These are phyloP conservation scores for Coluber constrictor DNA, from an alignment of 2,797 vertebrate genomes.

Conservation along the genomic window DNA sequence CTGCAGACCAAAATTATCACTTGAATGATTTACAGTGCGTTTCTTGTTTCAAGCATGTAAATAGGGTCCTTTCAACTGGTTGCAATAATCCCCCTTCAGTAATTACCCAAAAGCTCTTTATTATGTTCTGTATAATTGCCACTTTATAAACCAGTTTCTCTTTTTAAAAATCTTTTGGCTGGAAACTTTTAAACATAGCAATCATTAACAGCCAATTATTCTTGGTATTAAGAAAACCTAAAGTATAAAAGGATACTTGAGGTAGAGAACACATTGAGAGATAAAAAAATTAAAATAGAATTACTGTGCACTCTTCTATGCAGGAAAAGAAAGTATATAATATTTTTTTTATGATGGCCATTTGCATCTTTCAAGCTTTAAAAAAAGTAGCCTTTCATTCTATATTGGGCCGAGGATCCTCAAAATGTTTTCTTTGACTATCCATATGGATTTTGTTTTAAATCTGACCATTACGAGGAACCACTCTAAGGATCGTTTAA, in stretches of 20 bases:
- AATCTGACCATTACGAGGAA: background rate
- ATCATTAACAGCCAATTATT: background rate
- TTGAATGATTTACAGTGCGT: slow-evolving; percentile 31
- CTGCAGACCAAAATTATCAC: slow-evolving; percentile 17
- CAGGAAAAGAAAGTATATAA: background rate
- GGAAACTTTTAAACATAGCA: background rate
- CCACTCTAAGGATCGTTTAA: background rate
- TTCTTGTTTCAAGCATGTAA: slow-evolving; percentile 24
- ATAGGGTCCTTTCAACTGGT: slow-evolving; percentile 18
- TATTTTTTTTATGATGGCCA: too few species aligned
- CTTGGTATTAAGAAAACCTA: background rate
- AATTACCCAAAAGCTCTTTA: slow-evolving; percentile 5
- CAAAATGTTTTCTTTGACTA: background rate
- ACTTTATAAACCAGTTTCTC: slow-evolving; percentile 1
- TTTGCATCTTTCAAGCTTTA: background rate
- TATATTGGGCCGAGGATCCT: background rate
- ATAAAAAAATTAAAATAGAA: background rate
- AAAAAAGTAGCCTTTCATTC: background rate
- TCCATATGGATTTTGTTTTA: background rate
- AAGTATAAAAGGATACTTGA: background rate
- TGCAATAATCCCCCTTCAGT: slow-evolving; percentile 16
- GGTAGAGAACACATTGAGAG: background rate
- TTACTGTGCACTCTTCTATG: background rate
- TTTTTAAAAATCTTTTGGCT: background rate
- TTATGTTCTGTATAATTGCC: slow-evolving; percentile 13